phyloP scores from a whole-genome alignment of 2,797 vertebrate species.

The Chanos chanos region DNA sequence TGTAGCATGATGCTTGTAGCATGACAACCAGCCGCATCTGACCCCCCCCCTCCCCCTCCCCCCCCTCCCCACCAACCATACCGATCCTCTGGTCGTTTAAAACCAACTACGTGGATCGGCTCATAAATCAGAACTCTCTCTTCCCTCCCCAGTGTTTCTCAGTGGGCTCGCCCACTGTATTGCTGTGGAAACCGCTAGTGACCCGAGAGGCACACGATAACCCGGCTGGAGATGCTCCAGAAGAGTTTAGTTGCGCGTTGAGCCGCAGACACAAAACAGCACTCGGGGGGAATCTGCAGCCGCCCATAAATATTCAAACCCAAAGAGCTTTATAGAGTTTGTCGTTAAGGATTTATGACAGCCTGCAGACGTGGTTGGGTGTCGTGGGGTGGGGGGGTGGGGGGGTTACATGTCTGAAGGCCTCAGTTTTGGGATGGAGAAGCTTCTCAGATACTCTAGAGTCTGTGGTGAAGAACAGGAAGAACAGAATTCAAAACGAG shows the following conservation, averaged over 20 bases:
- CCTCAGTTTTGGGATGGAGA: slow-evolving; percentile 39
- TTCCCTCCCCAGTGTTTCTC: background rate
- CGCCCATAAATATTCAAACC: slow-evolving; percentile 72
- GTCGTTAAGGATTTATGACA: slow-evolving; percentile 73
- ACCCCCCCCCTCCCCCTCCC: too few relatives aligned
- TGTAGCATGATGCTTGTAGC: too few relatives aligned
- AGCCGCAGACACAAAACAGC: slow-evolving; percentile 65
- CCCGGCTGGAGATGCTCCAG: slow-evolving; percentile 47
- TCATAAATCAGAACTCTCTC: background rate
- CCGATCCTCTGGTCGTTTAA: too few relatives aligned
- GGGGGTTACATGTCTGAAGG: slow-evolving; percentile 7
- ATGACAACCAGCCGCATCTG: too few relatives aligned
- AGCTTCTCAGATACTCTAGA: too few relatives aligned
- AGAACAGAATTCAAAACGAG: too few relatives aligned
- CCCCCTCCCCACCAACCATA: too few relatives aligned
- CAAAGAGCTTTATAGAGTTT: slow-evolving; percentile 71
- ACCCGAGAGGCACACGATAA: slow-evolving; percentile 51
- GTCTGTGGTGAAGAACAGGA: too few relatives aligned
- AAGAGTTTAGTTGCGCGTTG: slow-evolving; percentile 59
- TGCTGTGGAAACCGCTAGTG: slow-evolving; percentile 44
- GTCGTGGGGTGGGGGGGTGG: slow-evolving; percentile 16
- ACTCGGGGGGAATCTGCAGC: slow-evolving; percentile 68
- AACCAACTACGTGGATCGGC: background rate
- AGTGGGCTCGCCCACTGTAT: slow-evolving; percentile 54
- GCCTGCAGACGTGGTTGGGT: slow-evolving; percentile 59